Base-by-base conservation (phyloP, 1,140 invertebrate genomes). In the Trichomalopsis sarcophagae region DNA sequence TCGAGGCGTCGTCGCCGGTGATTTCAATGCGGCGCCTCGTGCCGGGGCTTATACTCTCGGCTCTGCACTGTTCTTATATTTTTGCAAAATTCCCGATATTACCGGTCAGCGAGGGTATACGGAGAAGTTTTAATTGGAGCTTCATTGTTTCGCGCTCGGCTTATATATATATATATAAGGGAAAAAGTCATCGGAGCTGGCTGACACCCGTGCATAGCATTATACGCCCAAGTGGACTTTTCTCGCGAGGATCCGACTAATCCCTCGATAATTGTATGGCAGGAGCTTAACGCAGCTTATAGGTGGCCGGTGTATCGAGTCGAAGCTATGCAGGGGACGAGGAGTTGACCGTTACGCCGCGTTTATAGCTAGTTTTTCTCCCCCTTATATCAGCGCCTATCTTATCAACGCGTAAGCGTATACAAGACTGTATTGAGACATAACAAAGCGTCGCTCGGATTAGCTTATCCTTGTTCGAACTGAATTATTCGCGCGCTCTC, bases 11-110 rank as follows among this genome's bases (percentile, higher is more conserved):
- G 17, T 6, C 55, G 55, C 55, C 40, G 13, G 2, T 80, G 78
- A 80, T 68, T 80, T 80, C 78, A 80, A 80, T 69, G 78, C 78
- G 62, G 33, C 66, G 78, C 68, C 13, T 71, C 0, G 9, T 62
- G 14, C 9, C n/a, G 27, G 33, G 33, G n/a, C n/a, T n/a, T n/a
- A n/a, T n/a, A n/a, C n/a, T n/a, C 33, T 36, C 33, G 33, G 33
- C 33, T 27, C 27, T 36, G 33, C n/a, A n/a, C 33, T 2, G 33
- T 0, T 36, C 17, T 75, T 44, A n/a, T 40, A n/a, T 75, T 44
- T 40, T 44, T 75, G n/a, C 73, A 9, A 9, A 7, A 44, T 23
- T 21, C 71, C 36, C 40, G 40, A 44, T 44, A 9, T 7, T 66
- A 66, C n/a, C n/a, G n/a, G 14, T 66, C 13, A n/a, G 21, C 7